Conservation (phyloP, 2,113 vertebrate species). For the Myrmecobius fasciatus region DNA sequence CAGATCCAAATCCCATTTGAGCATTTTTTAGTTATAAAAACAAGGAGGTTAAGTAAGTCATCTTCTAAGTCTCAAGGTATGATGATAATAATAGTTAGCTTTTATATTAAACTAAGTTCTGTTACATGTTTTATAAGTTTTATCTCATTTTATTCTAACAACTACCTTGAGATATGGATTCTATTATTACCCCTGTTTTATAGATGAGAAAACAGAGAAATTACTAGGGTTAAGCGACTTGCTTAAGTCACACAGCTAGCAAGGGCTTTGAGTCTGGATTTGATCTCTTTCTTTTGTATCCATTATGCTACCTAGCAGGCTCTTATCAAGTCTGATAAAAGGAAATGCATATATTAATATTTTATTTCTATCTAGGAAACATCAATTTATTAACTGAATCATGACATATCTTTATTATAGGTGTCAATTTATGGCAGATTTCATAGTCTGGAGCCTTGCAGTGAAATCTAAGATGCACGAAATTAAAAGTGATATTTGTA, state of each 20-base stretch:
- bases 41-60: background rate
- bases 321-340: background rate
- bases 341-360: background rate
- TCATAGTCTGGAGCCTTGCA: background rate
- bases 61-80: background rate
- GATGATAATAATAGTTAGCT: background rate
- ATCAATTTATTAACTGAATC: background rate
- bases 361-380: background rate
- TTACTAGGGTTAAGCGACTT: conserved; percentile 23
- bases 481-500: conserved; percentile 11
- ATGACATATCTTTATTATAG: background rate
- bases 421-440: background rate
- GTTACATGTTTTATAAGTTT: background rate
- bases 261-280: background rate
- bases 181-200: background rate
- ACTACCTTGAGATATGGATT: background rate
- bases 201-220: background rate
- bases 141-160: background rate
- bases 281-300: background rate
- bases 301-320: background rate
- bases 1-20: background rate
- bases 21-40: background rate
- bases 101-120: background rate
- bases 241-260: background rate
- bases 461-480: conserved; percentile 11